A percentile compares a stretch with the other conserved stretches of the same genome.
Evolutionary conservation across 2,113 vertebrate species (phyloP).

Genomic region (Micronycteris hirsuta): DNA sequence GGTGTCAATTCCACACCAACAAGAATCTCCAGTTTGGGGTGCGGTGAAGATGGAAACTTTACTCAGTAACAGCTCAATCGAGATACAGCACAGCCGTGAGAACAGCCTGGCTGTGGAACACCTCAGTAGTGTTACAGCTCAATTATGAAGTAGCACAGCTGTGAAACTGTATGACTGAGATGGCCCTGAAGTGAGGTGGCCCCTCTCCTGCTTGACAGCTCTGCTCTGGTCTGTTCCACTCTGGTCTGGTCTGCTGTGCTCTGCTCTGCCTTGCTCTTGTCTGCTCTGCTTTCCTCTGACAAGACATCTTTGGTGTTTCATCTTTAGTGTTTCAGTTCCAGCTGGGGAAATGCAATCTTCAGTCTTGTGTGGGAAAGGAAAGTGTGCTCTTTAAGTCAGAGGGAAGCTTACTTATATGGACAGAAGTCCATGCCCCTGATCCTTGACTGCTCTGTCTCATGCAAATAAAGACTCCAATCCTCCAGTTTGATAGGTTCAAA

Average conservation of each 20-base stretch:
- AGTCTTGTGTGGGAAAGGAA: background rate
- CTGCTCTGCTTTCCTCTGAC: background rate
- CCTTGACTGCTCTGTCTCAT: background rate
- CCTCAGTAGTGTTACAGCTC: background rate
- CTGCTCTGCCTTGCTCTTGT: background rate
- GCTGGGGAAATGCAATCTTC: background rate
- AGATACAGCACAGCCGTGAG: no score
- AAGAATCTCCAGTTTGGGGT: no score
- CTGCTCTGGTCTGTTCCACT: background rate
- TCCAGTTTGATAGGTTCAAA: no score
- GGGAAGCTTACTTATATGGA: background rate
- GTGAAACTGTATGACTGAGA: background rate
- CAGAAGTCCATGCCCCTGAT: background rate
- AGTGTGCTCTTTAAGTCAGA: background rate
- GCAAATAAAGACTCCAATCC: no score
- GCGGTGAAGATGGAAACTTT: no score
- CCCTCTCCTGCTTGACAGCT: background rate
- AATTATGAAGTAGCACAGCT: background rate
- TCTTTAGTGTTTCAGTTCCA: background rate
- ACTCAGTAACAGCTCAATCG: no score
- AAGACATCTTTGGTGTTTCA: background rate
- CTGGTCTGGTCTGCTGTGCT: background rate
- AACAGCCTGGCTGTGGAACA: no score
- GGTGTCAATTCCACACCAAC: no score
- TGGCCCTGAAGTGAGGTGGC: background rate